phyloP scores from a whole-genome alignment of 1,140 invertebrate species.

The Lamellibrachia luymesi region DNA sequence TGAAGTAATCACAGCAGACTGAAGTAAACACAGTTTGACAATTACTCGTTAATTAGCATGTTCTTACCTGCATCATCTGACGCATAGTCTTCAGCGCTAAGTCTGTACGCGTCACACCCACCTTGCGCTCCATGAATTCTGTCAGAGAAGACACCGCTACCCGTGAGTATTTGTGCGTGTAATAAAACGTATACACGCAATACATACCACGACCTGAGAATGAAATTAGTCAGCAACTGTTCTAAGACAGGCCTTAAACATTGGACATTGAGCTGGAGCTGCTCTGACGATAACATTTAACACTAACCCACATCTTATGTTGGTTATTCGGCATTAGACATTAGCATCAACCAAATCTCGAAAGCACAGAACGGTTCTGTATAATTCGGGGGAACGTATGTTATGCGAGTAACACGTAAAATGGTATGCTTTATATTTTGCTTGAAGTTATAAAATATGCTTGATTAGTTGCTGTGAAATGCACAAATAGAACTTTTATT shows the following conservation, averaged over 20 bases:
- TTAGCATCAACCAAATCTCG: neutral
- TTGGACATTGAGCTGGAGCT: neutral
- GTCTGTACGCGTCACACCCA: constrained; percentile 6
- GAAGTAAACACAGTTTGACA: neutral
- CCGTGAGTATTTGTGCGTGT: neutral
- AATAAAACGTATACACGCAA: neutral
- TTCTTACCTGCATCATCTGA: constrained; percentile 5
- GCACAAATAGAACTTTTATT: neutral
- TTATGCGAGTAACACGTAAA: neutral
- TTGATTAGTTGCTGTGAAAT: neutral
- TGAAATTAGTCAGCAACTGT: neutral
- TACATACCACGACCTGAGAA: neutral
- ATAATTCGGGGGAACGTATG: neutral
- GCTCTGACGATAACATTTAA: neutral
- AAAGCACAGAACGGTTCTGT: neutral
- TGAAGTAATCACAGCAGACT: too few species aligned
- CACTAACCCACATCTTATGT: neutral
- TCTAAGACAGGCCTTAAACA: too few species aligned
- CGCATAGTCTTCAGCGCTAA: neutral
- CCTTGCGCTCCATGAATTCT: neutral
- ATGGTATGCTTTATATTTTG: neutral
- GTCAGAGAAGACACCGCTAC: neutral
- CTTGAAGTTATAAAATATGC: neutral
- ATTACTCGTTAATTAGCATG: neutral
- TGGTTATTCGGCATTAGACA: neutral